Conservation (phyloP, 2,797 vertebrate genomes). For the Enteromius anoplus region DNA sequence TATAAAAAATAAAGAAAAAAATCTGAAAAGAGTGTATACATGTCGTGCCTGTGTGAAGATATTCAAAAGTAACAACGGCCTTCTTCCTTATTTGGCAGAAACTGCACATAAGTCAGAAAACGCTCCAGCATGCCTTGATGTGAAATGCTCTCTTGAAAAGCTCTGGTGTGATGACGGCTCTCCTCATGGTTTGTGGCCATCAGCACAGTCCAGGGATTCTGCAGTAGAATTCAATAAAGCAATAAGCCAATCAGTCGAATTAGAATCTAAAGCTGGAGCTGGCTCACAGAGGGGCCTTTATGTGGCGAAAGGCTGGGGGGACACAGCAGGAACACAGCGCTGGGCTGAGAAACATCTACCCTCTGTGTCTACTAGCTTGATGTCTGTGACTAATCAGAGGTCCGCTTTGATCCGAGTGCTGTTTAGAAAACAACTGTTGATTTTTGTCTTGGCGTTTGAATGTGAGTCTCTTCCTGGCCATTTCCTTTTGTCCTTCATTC, state of each 20-base stretch:
- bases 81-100: conserved; percentile 10
- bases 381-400: conserved; percentile 27
- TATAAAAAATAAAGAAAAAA: not conserved
- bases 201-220: conserved; percentile 43
- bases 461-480: conserved; percentile 62
- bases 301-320: conserved; percentile 38
- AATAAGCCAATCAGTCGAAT: conserved; percentile 72
- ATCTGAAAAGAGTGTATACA: not conserved
- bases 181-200: conserved; percentile 55
- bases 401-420: not conserved
- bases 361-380: conserved; percentile 13
- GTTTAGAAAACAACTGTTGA: conserved; percentile 26
- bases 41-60: not conserved
- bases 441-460: conserved; percentile 20
- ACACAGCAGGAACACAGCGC: not conserved
- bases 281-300: conserved; percentile 75
- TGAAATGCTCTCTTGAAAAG: conserved; percentile 22
- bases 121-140: conserved; percentile 58
- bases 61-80: not conserved
- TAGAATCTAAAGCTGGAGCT: conserved; percentile 59
- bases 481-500: conserved; percentile 36
- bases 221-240: conserved; percentile 70
- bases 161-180: conserved; percentile 55
- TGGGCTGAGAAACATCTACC: not conserved
- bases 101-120: conserved; percentile 38